A percentile compares a stretch with the other conserved stretches of the same genome.
Conservation (phyloP, 2,888 invertebrate genomes). For the Dryococelus australis region DNA sequence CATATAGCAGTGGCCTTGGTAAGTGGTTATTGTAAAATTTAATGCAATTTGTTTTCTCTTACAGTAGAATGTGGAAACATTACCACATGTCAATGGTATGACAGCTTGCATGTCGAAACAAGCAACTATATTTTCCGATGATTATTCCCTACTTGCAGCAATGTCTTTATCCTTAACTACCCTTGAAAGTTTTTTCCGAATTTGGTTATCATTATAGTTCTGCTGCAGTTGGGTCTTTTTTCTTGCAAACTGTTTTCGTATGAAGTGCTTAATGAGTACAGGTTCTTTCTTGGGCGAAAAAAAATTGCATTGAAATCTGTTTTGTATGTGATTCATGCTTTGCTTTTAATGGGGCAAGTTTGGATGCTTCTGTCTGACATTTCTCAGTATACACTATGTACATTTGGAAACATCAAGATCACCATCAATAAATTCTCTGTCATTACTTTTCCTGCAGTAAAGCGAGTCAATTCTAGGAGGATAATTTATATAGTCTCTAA, state of each 20-base stretch:
- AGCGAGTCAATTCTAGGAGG: conserved; percentile 51
- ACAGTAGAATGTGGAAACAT: conserved; percentile 52
- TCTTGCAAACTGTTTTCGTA: conserved; percentile 50
- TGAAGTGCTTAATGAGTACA: conserved; percentile 50
- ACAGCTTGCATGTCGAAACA: conserved; percentile 54
- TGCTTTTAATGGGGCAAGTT: no score
- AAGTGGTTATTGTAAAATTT: conserved; percentile 36
- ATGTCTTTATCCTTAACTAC: conserved; percentile 49
- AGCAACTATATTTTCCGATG: conserved; percentile 45
- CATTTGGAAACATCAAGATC: conserved; percentile 50
- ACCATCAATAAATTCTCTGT: conserved; percentile 51
- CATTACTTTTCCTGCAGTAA: conserved; percentile 49
- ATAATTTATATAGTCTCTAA: conserved; percentile 51
- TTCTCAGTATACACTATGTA: conserved; percentile 49
- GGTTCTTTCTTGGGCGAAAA: conserved; percentile 51
- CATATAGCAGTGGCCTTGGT: no score
- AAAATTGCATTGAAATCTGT: conserved; percentile 38
- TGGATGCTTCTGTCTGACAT: conserved; percentile 46
- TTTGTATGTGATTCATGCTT: no score
- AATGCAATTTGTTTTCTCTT: conserved; percentile 38
- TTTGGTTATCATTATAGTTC: conserved; percentile 47
- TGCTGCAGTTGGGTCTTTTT: conserved; percentile 46
- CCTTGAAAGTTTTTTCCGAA: conserved; percentile 47
- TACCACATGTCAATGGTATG: conserved; percentile 51
- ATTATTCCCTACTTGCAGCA: conserved; percentile 41